Percentiles rank a stretch among this genome's conserved stretches.
Evolutionary conservation across 2,888 invertebrate genomes (phyloP).

Genomic region (Epinotia ramella): DNA sequence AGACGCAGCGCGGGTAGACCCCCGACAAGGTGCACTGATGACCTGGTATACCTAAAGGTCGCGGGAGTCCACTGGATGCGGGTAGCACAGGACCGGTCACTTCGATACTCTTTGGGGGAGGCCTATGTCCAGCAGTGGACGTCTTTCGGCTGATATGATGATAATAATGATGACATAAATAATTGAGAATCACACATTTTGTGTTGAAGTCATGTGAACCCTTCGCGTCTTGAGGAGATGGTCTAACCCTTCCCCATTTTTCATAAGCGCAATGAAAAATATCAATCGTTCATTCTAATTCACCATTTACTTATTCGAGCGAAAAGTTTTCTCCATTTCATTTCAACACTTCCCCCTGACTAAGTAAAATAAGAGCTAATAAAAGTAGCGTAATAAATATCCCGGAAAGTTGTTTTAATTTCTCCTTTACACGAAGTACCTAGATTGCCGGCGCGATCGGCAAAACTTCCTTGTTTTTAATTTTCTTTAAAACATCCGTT

Average conservation of each 20-base stretch:
- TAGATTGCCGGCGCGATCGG: conserved; percentile 81
- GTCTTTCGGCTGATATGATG: too few relatives aligned
- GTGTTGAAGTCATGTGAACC: neutral
- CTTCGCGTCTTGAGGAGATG: neutral
- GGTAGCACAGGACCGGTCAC: too few relatives aligned
- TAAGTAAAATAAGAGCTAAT: conserved; percentile 68
- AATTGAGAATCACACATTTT: neutral
- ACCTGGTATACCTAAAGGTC: too few relatives aligned
- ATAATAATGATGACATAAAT: too few relatives aligned
- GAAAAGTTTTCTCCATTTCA: conserved; percentile 58
- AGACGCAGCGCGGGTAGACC: too few relatives aligned
- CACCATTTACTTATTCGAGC: conserved; percentile 52
- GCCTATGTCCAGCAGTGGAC: too few relatives aligned
- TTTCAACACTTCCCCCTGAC: conserved; percentile 71
- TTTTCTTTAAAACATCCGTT: conserved; percentile 84
- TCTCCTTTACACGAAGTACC: conserved; percentile 79
- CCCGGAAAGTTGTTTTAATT: conserved; percentile 84
- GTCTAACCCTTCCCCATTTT: neutral
- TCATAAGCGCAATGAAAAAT: neutral
- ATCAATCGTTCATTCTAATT: conserved; percentile 13
- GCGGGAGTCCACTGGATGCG: too few relatives aligned
- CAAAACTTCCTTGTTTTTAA: conserved; percentile 84
- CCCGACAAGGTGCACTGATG: too few relatives aligned
- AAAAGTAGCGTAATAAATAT: conserved; percentile 84
- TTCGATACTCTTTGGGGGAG: too few relatives aligned